Conservation (phyloP, 2,113 vertebrate genomes). For the Scomber scombrus region DNA sequence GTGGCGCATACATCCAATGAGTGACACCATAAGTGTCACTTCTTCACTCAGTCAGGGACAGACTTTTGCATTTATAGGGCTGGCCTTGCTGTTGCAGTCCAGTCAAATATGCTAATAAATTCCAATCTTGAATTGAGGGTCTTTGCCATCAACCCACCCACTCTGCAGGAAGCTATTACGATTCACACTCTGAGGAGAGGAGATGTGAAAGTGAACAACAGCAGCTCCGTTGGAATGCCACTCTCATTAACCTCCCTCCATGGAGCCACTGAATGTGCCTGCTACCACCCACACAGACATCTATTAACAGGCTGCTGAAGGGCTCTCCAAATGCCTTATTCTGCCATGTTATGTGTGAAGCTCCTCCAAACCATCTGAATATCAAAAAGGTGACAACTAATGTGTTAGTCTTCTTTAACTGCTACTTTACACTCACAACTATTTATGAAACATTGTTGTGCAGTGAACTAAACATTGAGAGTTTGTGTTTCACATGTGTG, state of each 20-base stretch:
- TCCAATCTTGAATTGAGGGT: constrained; percentile 69
- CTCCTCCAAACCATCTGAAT: constrained; percentile 47
- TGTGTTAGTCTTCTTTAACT: constrained; percentile 39
- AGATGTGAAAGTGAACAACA: constrained; percentile 78
- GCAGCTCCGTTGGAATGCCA: constrained; percentile 62
- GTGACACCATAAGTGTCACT: too few relatives aligned
- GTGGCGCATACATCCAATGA: too few relatives aligned
- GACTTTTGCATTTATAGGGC: too few relatives aligned
- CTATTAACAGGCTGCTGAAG: constrained; percentile 73
- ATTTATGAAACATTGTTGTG: not conserved
- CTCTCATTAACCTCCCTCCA: constrained; percentile 82
- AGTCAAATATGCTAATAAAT: constrained; percentile 55
- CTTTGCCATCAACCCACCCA: constrained; percentile 75
- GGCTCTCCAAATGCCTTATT: constrained; percentile 63
- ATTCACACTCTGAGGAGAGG: constrained; percentile 73
- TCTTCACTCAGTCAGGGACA: too few relatives aligned
- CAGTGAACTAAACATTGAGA: constrained; percentile 23
- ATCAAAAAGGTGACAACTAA: constrained; percentile 64
- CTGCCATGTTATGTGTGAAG: constrained; percentile 53
- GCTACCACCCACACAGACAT: constrained; percentile 76
- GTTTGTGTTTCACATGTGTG: constrained; percentile 23
- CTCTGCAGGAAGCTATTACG: constrained; percentile 77
- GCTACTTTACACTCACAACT: constrained; percentile 21
- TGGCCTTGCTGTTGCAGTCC: too few relatives aligned
- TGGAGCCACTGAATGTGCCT: constrained; percentile 71